phyloP scores from a whole-genome alignment of 2,113 vertebrate genomes.

The Galeopterus variegatus region DNA sequence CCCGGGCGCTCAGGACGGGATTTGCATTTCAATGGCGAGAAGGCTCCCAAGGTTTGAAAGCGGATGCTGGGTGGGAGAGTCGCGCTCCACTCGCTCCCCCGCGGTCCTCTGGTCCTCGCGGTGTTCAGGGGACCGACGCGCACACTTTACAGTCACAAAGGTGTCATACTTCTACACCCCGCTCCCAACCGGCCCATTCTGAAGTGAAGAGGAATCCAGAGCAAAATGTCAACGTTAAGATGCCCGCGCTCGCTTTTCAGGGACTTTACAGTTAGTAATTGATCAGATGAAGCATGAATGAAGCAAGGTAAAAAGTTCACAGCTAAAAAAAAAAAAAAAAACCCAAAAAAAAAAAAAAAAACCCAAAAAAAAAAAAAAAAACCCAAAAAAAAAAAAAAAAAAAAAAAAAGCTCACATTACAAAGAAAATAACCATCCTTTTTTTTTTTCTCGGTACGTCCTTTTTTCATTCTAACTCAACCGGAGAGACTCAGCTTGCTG shows the following conservation, averaged over 20 bases:
- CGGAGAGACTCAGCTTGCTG: neutral
- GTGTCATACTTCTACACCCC: neutral
- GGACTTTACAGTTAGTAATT: constrained; percentile 39
- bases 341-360: no score
- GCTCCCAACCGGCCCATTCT: neutral
- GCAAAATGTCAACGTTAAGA: neutral
- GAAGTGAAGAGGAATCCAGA: neutral
- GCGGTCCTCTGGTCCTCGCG: neutral
- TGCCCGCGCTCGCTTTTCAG: constrained; percentile 7
- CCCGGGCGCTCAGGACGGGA: constrained; percentile 21
- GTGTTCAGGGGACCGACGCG: accelerated
- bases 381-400: neutral
- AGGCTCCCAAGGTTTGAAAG: constrained; percentile 72
- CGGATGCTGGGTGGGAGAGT: neutral
- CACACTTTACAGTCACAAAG: neutral
- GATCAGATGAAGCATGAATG: constrained; percentile 76
- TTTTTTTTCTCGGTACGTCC: neutral
- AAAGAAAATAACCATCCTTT: constrained; percentile 70
- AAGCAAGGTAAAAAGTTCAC: constrained; percentile 85
- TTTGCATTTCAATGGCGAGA: constrained; percentile 85
- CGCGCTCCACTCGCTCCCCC: neutral
- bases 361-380: no score
- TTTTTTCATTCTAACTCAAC: constrained; percentile 1
- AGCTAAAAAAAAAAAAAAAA: constrained; percentile 58
- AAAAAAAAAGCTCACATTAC: constrained; percentile 76